Conservation (phyloP, 2,113 vertebrate species). For the Trematomus loennbergii region DNA sequence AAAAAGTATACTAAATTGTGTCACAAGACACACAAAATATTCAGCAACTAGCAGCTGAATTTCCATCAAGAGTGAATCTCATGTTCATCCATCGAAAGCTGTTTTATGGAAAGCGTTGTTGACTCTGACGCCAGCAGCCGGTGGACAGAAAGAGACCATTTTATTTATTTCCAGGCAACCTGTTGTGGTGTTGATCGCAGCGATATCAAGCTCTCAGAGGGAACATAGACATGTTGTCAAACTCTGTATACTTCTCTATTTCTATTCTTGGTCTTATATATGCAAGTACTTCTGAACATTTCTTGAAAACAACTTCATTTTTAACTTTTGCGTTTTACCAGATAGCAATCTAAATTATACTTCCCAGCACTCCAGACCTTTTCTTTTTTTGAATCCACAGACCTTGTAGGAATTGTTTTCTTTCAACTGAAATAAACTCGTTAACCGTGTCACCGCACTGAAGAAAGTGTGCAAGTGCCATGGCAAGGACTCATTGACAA, state of each 20-base stretch:
- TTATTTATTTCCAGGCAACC: constrained; percentile 28
- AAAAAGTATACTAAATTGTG: neutral
- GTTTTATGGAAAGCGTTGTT: constrained; percentile 27
- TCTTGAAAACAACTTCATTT: too few relatives aligned
- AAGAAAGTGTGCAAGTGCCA: too few relatives aligned
- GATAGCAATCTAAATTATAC: too few relatives aligned
- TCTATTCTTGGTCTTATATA: neutral
- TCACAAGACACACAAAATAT: neutral
- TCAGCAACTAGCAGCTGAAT: neutral
- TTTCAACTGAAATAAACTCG: too few relatives aligned
- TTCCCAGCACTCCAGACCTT: too few relatives aligned
- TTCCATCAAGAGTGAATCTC: constrained; percentile 16
- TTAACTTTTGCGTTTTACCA: too few relatives aligned
- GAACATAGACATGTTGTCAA: neutral
- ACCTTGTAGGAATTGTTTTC: too few relatives aligned
- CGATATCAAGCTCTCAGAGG: constrained; percentile 17
- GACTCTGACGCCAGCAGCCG: constrained; percentile 32
- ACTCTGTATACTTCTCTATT: neutral
- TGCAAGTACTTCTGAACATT: neutral
- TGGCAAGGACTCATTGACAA: too few relatives aligned
- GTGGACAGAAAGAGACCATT: constrained; percentile 10
- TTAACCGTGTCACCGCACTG: too few relatives aligned
- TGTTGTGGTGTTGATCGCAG: constrained; percentile 10
- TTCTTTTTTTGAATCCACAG: too few relatives aligned
- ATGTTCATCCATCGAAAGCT: constrained; percentile 25